These are phyloP conservation scores for Eunapius fragilis DNA, from an alignment of 37 sponge, comb jelly and placozoan genomes.

Conservation along the genomic window DNA sequence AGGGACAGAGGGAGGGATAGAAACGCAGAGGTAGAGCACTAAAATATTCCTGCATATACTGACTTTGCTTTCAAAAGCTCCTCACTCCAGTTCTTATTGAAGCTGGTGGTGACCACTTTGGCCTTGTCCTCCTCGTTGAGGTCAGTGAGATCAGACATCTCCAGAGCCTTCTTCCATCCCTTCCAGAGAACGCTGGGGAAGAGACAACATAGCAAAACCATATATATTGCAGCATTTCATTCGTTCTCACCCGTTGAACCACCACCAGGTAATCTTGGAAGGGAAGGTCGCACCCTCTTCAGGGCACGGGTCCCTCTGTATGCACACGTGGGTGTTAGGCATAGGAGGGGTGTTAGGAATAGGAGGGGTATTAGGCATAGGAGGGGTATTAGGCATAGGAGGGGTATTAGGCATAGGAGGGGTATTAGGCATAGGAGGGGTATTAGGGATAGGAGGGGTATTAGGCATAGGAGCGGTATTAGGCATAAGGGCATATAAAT, in stretches of 20 bases:
- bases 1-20: no score
- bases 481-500: no score
- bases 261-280: constrained; percentile 79
- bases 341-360: no score
- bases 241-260: constrained; percentile 43
- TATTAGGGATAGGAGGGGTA: no score
- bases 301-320: constrained; percentile 58
- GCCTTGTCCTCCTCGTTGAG: constrained; percentile 72
- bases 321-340: neutral
- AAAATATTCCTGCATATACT: no score
- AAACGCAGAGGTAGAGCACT: no score
- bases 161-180: constrained; percentile 72
- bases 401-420: no score
- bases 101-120: constrained; percentile 47
- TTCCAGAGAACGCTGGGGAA: constrained; percentile 56
- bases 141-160: constrained; percentile 65
- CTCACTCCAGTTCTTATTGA: constrained; percentile 67
- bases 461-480: no score
- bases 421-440: no score
- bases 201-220: neutral
- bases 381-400: no score
- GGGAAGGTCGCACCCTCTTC: constrained; percentile 61
- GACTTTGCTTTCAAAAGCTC: constrained; percentile 62
- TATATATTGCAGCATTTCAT: no score
- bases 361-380: no score